Evolutionary conservation across 2,797 vertebrate species (phyloP).

Genomic region (Stomatorhinus walkeri): DNA sequence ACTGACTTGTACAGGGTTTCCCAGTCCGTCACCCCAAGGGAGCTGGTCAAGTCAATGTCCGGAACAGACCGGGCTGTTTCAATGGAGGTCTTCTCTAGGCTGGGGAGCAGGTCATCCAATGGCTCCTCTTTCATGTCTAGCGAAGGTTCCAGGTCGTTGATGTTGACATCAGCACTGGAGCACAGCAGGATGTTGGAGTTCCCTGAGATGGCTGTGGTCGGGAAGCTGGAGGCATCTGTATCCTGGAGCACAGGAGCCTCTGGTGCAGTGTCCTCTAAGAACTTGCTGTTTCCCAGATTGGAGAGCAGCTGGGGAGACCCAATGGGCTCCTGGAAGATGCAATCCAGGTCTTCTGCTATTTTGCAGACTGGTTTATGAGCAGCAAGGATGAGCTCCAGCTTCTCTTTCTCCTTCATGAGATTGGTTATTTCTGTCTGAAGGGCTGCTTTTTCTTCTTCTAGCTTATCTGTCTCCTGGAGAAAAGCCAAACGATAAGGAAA

Average conservation of each 20-base stretch:
- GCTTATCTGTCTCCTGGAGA: constrained; percentile 83
- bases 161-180: constrained; percentile 65
- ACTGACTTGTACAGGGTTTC: constrained; percentile 83
- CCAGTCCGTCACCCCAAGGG: constrained; percentile 91
- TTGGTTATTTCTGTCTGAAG: constrained; percentile 85
- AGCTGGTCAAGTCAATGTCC: constrained; percentile 87
- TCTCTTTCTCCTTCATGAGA: constrained; percentile 91
- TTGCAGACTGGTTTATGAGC: constrained; percentile 86
- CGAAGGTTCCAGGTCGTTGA: constrained; percentile 66
- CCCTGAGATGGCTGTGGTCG: constrained; percentile 65
- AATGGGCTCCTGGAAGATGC: constrained; percentile 72
- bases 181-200: constrained; percentile 72
- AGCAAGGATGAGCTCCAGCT: constrained; percentile 83
- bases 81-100: constrained; percentile 55
- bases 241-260: constrained; percentile 61
- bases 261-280: constrained; percentile 55
- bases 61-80: constrained; percentile 91
- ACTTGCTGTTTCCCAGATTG: constrained; percentile 49
- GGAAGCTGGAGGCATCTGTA: constrained; percentile 62
- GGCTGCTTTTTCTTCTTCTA: constrained; percentile 85
- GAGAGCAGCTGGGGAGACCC: constrained; percentile 51
- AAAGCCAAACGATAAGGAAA: background rate
- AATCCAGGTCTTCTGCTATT: constrained; percentile 75
- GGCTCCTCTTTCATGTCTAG: constrained; percentile 84
- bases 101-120: constrained; percentile 73